Evolutionary conservation across 2,888 invertebrate species (phyloP).

Genomic region (Pyrrhia umbra): DNA sequence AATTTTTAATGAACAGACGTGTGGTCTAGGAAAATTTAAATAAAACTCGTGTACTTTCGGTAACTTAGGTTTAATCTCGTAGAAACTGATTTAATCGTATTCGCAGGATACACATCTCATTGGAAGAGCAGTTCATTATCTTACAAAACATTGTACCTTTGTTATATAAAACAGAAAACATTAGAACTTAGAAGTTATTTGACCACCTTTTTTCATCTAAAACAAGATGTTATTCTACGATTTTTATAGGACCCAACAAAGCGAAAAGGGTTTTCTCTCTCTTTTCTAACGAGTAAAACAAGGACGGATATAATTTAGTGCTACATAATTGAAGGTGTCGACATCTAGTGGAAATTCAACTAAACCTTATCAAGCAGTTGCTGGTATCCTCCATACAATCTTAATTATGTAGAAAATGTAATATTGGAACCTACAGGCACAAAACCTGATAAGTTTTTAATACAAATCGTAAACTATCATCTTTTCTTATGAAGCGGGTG

Average conservation of each 20-base stretch:
- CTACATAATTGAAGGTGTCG: not conserved
- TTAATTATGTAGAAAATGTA: no score
- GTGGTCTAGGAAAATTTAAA: constrained; percentile 14
- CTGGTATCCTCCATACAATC: not conserved
- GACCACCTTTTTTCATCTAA: not conserved
- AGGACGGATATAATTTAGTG: not conserved
- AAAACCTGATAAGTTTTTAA: not conserved
- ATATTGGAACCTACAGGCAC: no score
- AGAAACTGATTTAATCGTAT: constrained; percentile 57
- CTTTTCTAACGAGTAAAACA: not conserved
- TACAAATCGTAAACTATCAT: constrained; percentile 17
- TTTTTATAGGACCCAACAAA: not conserved
- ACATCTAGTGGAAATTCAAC: not conserved
- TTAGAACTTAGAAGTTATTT: not conserved
- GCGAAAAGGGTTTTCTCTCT: not conserved
- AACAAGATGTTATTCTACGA: constrained; percentile 22
- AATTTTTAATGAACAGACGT: not conserved
- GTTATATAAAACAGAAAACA: constrained; percentile 19
- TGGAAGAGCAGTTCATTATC: constrained; percentile 26
- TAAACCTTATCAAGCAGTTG: not conserved
- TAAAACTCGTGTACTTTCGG: constrained; percentile 54
- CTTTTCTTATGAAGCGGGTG: not conserved
- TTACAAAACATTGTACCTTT: constrained; percentile 46
- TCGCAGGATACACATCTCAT: constrained; percentile 38
- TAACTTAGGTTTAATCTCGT: constrained; percentile 64